These are phyloP conservation scores for Leptoclinus maculatus DNA, from an alignment of 2,797 vertebrate genomes.

Conservation along the genomic window DNA sequence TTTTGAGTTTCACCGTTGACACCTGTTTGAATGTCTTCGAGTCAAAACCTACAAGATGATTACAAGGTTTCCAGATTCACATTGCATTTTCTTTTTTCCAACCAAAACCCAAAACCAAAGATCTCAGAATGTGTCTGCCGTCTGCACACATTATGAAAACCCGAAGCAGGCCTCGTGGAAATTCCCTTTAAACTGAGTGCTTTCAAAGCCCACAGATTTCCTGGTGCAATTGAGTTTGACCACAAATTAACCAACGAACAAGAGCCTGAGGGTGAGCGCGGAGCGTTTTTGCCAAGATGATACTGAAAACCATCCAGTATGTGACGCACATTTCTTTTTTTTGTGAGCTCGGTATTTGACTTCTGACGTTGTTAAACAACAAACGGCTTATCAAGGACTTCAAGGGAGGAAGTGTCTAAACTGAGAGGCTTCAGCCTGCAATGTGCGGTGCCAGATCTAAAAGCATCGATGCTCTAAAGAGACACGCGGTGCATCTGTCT, in stretches of 20 bases:
- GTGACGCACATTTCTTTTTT: neutral
- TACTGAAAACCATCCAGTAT: neutral
- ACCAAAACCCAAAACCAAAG: conserved; percentile 41
- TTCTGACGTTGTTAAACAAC: neutral
- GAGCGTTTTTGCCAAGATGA: conserved; percentile 4
- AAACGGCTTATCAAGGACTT: conserved; percentile 1
- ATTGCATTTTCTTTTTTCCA: conserved; percentile 32
- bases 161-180: conserved; percentile 43
- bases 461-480: neutral
- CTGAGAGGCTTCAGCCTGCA: neutral
- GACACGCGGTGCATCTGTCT: neutral
- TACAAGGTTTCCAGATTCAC: conserved; percentile 50
- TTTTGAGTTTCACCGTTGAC: conserved; percentile 60
- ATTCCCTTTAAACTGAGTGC: conserved; percentile 47
- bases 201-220: conserved; percentile 32
- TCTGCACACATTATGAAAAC: conserved; percentile 21
- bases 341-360: neutral
- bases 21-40: conserved; percentile 68
- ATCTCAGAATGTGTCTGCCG: conserved; percentile 13
- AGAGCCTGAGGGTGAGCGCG: conserved; percentile 22
- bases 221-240: conserved; percentile 42
- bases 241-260: conserved; percentile 54
- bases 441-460: neutral
- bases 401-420: neutral
- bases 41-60: conserved; percentile 65